Conservation (phyloP, 2,888 invertebrate genomes). For the Hydrotaea diabolus region DNA sequence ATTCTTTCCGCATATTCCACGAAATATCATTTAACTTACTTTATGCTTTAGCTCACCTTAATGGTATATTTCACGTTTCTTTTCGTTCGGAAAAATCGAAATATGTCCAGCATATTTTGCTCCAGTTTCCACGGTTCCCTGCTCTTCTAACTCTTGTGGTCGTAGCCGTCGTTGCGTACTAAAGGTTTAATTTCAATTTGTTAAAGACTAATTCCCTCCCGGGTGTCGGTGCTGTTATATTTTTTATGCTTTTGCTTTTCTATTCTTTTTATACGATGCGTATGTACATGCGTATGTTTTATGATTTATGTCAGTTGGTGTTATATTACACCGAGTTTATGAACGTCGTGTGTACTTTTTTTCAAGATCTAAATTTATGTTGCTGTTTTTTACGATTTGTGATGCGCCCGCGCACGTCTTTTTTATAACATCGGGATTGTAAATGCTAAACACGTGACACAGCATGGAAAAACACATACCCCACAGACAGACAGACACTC, state of each 20-base stretch:
- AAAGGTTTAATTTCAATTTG: conserved; percentile 1
- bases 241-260: conserved; percentile 35
- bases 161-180: not conserved
- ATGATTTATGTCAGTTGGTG: conserved; percentile 52
- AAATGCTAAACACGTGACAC: conserved; percentile 47
- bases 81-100: conserved; percentile 49
- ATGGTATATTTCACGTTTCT: conserved; percentile 49
- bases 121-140: conserved; percentile 31
- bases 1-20: not conserved
- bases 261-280: conserved; percentile 25
- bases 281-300: not conserved
- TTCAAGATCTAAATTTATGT: conserved; percentile 55
- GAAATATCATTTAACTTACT: not conserved
- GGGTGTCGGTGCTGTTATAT: conserved; percentile 17
- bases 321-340: conserved; percentile 13
- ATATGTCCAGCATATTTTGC: conserved; percentile 36
- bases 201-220: not conserved
- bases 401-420: conserved; percentile 51
- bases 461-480: not conserved
- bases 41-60: conserved; percentile 46
- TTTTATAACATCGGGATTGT: conserved; percentile 45
- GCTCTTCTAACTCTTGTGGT: not conserved
- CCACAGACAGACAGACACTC: not conserved
- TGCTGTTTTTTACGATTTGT: conserved; percentile 44
- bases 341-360: not conserved